Evolutionary conservation across 2,888 invertebrate species (phyloP).

Genomic region (Entomobrya proxima): DNA sequence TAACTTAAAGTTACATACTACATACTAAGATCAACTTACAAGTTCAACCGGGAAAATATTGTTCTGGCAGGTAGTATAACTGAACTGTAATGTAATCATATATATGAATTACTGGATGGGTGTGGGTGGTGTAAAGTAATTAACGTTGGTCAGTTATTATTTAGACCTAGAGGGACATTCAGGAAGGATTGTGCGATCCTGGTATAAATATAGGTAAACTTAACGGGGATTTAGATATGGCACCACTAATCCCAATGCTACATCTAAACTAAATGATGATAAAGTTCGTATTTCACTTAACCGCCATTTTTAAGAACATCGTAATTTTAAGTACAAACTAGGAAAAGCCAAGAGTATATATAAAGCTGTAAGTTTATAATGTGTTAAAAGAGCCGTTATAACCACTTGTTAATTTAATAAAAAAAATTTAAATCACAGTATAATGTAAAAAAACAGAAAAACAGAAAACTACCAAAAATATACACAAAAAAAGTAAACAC

Average conservation of each 20-base stretch:
- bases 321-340: slow-evolving; percentile 66
- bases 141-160: slow-evolving; percentile 1
- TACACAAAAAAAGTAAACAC: slow-evolving; percentile 49
- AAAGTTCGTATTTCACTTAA: slow-evolving; percentile 42
- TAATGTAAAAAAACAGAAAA: slow-evolving; percentile 30
- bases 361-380: slow-evolving; percentile 56
- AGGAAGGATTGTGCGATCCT: slow-evolving; percentile 19
- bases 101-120: not conserved
- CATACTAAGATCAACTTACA: not conserved
- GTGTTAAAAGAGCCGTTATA: slow-evolving; percentile 22
- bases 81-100: not conserved
- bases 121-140: not conserved
- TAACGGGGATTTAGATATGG: slow-evolving; percentile 22
- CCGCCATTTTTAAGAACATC: slow-evolving; percentile 63
- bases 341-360: slow-evolving; percentile 61
- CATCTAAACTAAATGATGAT: not conserved
- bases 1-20: slow-evolving; percentile 10
- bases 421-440: slow-evolving; percentile 10
- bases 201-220: slow-evolving; percentile 10
- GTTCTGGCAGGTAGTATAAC: not conserved
- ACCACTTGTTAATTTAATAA: slow-evolving; percentile 53
- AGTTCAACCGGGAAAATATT: not conserved
- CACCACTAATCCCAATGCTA: slow-evolving; percentile 7
- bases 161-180: not conserved
- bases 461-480: slow-evolving; percentile 50